Evolutionary conservation across 2,797 vertebrate genomes (phyloP).

Genomic region (Otus scops): DNA sequence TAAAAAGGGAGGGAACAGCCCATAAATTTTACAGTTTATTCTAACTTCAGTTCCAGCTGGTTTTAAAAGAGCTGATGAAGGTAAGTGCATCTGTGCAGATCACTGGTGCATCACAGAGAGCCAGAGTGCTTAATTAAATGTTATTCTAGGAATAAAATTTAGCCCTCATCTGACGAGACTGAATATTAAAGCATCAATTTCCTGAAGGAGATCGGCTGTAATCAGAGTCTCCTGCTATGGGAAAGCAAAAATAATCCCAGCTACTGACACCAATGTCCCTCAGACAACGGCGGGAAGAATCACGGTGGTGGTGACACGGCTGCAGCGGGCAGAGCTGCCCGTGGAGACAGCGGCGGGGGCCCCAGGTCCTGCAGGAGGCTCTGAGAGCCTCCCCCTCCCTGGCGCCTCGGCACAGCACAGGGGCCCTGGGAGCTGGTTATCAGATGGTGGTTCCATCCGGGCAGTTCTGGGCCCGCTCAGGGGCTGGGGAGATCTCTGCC

Average conservation of each 20-base stretch:
- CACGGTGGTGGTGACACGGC: too few relatives aligned
- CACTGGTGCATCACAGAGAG: slow-evolving; percentile 54
- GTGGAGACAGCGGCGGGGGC: neutral
- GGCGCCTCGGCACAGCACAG: accelerated
- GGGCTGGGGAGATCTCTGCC: neutral
- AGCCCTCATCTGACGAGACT: slow-evolving; percentile 55
- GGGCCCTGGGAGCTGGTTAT: accelerated
- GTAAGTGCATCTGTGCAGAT: slow-evolving; percentile 43
- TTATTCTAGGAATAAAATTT: slow-evolving; percentile 72
- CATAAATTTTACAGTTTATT: slow-evolving; percentile 62
- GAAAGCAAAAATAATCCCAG: slow-evolving; percentile 38
- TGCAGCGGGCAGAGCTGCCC: neutral
- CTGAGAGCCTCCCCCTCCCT: accelerated
- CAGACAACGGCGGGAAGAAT: neutral
- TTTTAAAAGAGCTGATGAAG: slow-evolving; percentile 58
- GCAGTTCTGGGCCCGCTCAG: neutral
- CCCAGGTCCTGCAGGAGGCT: neutral
- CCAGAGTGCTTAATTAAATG: slow-evolving; percentile 72
- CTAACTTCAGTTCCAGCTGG: slow-evolving; percentile 48
- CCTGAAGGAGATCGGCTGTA: slow-evolving; percentile 62
- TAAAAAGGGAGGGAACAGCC: slow-evolving; percentile 22
- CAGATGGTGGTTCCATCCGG: accelerated
- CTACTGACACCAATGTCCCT: neutral
- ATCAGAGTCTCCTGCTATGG: slow-evolving; percentile 56
- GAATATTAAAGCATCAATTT: slow-evolving; percentile 72